A percentile compares a stretch with the other conserved stretches of the same genome.
These are phyloP conservation scores for Pseudois nayaur DNA, from an alignment of 2,113 vertebrate genomes.

Conservation along the genomic window DNA sequence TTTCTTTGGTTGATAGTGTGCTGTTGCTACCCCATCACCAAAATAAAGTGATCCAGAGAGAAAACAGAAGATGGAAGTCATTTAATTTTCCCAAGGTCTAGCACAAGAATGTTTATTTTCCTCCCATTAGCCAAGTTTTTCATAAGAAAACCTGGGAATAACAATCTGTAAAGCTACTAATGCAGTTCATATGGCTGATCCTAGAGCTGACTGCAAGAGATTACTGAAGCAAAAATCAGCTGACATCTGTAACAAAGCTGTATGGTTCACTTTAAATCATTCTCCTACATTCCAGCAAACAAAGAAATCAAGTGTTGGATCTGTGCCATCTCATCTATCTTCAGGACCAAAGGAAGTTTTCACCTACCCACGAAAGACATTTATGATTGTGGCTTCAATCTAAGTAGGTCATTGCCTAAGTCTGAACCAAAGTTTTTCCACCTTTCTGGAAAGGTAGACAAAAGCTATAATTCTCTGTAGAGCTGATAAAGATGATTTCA, in stretches of 20 bases:
- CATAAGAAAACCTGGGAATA: conserved; percentile 34
- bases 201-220: conserved; percentile 22
- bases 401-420: conserved; percentile 19
- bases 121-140: conserved; percentile 37
- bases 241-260: conserved; percentile 60
- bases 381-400: conserved; percentile 25
- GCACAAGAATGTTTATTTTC: conserved; percentile 30
- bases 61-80: conserved; percentile 39
- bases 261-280: conserved; percentile 46
- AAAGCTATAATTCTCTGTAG: not conserved
- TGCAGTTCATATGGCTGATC: conserved; percentile 12
- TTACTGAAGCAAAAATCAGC: conserved; percentile 30
- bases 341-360: conserved; percentile 53
- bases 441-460: conserved; percentile 34
- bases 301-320: conserved; percentile 35
- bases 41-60: conserved; percentile 25
- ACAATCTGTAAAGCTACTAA: conserved; percentile 38
- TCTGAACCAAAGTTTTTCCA: conserved; percentile 29
- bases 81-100: conserved; percentile 23
- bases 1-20: not conserved
- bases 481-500: not conserved
- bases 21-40: not conserved
- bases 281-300: conserved; percentile 28
- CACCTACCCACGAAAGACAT: conserved; percentile 19
- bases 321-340: conserved; percentile 31